phyloP scores from a whole-genome alignment of 2,797 vertebrate genomes.

The Danio choprae region DNA sequence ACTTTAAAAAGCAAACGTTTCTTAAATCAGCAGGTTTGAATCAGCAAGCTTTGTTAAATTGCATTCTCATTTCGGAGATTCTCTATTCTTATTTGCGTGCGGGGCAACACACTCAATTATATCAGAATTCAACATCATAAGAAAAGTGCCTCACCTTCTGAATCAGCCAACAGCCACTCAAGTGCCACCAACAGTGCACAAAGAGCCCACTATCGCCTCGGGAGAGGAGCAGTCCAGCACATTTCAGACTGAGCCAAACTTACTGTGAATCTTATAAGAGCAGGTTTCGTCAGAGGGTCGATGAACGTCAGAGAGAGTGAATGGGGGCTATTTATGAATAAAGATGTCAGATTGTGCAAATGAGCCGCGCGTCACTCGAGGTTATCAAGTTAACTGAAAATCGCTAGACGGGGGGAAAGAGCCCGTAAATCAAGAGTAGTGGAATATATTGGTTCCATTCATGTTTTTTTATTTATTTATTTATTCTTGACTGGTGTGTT shows the following conservation, averaged over 20 bases:
- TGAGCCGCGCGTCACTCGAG: constrained; percentile 67
- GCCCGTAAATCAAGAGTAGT: constrained; percentile 17
- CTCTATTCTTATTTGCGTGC: not conserved
- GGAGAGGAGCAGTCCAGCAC: constrained; percentile 46
- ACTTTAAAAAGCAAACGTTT: not conserved
- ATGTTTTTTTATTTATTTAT: not conserved
- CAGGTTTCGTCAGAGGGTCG: constrained; percentile 83
- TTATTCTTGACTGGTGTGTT: constrained; percentile 5
- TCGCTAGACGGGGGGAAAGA: constrained; percentile 34
- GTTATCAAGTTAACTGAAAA: constrained; percentile 57
- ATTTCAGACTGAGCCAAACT: constrained; percentile 53
- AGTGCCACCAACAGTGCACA: constrained; percentile 11
- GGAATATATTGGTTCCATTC: not conserved
- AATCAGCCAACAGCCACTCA: constrained; percentile 30
- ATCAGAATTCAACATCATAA: not conserved
- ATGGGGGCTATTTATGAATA: constrained; percentile 71
- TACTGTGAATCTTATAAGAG: constrained; percentile 72
- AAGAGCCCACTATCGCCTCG: constrained; percentile 31
- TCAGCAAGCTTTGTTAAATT: not conserved
- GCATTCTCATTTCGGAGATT: not conserved
- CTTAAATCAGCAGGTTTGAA: not conserved
- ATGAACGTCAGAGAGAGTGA: constrained; percentile 84
- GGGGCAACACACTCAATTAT: not conserved
- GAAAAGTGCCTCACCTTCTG: constrained; percentile 35
- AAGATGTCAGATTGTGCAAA: constrained; percentile 64